phyloP scores from a whole-genome alignment of 2,888 invertebrate genomes.

The Oligia strigilis region DNA sequence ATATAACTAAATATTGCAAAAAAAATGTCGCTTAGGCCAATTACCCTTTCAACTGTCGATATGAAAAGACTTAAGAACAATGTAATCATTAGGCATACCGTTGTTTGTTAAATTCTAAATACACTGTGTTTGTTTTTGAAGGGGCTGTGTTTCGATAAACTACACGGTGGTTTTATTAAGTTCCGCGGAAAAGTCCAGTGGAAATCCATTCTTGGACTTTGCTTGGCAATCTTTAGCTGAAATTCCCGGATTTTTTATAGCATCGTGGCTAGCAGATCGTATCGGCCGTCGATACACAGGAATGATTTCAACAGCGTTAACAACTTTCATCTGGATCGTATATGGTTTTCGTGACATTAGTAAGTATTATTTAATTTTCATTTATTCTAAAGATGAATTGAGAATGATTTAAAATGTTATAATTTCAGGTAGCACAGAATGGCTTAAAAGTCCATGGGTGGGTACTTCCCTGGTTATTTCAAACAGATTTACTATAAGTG shows the following conservation, averaged over 20 bases:
- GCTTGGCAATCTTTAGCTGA: slow-evolving; percentile 92
- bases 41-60: too few species aligned
- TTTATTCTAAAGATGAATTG: neutral
- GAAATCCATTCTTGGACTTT: slow-evolving; percentile 92
- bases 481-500: slow-evolving; percentile 88
- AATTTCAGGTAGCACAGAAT: slow-evolving; percentile 62
- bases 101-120: neutral
- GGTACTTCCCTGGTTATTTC: slow-evolving; percentile 82
- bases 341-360: slow-evolving; percentile 67
- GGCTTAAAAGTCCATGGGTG: slow-evolving; percentile 73
- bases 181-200: slow-evolving; percentile 88
- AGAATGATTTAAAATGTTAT: neutral
- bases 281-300: slow-evolving; percentile 78
- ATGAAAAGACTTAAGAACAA: neutral
- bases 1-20: too few species aligned
- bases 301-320: slow-evolving; percentile 68
- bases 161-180: slow-evolving; percentile 89
- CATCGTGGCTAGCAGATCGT: slow-evolving; percentile 84
- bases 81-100: neutral
- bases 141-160: slow-evolving; percentile 87
- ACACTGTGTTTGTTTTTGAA: slow-evolving; percentile 62
- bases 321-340: slow-evolving; percentile 72
- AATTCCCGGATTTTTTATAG: slow-evolving; percentile 91
- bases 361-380: slow-evolving; percentile 35
- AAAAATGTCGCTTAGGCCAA: too few species aligned